Base-by-base conservation (phyloP, 2,888 invertebrate genomes). In the Leucophora obtusa region DNA sequence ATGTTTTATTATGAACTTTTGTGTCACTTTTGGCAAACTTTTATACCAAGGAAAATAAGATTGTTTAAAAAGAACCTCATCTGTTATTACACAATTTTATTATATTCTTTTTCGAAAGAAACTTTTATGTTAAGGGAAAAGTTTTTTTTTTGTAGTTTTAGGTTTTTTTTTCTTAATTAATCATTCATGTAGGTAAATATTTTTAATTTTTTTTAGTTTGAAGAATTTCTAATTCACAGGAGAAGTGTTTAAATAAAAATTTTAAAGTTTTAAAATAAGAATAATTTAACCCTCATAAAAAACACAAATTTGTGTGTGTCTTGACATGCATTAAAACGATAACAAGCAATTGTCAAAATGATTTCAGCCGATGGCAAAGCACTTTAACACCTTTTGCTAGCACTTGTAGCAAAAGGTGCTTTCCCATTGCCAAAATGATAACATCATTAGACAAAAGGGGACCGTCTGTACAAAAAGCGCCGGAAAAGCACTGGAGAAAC, bases 131-230 rank as follows among this genome's bases (percentile, higher is more conserved):
- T 66, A 54, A 24, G 21, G 17, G 28, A 53, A 56, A 59, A 47
- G 10, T 43, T 50, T 69, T 50, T 24, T 2, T 28, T 28, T 28
- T 28, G 28, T 28, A 28, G 28, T 28, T 28, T 28, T 28, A 28
- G 24, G 38, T 68, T 50, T 60, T 70, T 60, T 70, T 53, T 24
- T 51, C 60, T 60, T 53, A 56, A 60, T 70, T 60, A 60, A 53
- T 56, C 54, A 47, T 66, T 66, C 38, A 56, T 54, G 43, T 38
- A 65, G 53, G 38, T 35, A 65, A 53, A 65, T 38, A 10, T 38
- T 38, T 11, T 11, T 28, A 28, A 28, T 38, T 38, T 38, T 11
- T 38, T 38, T 38, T 11, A 38, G 38, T 11, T 11, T 38, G 38
- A 9, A 28, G 28, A 28, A 28, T 28, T 7, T 6, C 6, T 28